These are phyloP conservation scores for Petrocephalus microphthalmus DNA, from an alignment of 2,113 vertebrate genomes.

Conservation along the genomic window DNA sequence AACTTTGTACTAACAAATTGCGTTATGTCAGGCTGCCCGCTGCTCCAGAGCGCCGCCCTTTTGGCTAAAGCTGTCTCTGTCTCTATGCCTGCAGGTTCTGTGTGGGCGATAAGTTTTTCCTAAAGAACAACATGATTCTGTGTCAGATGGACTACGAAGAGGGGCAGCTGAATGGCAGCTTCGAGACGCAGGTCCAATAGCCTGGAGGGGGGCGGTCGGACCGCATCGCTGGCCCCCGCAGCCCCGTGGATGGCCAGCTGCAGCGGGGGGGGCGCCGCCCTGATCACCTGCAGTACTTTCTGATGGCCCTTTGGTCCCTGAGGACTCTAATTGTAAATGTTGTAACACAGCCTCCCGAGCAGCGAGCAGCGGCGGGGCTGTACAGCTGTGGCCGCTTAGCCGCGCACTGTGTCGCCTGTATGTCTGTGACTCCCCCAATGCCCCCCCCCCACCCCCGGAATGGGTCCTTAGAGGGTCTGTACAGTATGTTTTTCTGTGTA, in stretches of 20 bases:
- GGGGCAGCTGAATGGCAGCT: constrained; percentile 97
- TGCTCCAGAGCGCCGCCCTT: not conserved
- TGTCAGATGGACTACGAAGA: constrained; percentile 99
- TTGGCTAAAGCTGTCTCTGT: constrained; percentile 29
- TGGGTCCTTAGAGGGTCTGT: constrained; percentile 87
- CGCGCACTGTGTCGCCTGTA: constrained; percentile 87
- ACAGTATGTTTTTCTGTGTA: constrained; percentile 98
- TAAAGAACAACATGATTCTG: constrained; percentile 99
- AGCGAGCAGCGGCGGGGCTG: constrained; percentile 89
- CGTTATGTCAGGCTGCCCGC: not conserved
- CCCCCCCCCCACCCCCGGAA: constrained; percentile 56
- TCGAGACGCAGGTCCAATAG: constrained; percentile 97
- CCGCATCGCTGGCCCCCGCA: constrained; percentile 49
- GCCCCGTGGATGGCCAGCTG: constrained; percentile 68
- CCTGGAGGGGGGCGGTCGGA: constrained; percentile 34
- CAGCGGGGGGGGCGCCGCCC: constrained; percentile 67
- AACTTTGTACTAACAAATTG: not conserved
- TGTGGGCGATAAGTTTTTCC: constrained; percentile 99
- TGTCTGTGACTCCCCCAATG: constrained; percentile 78
- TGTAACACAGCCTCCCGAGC: constrained; percentile 66
- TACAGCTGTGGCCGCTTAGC: constrained; percentile 67
- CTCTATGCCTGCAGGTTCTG: constrained; percentile 80
- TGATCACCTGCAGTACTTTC: constrained; percentile 88
- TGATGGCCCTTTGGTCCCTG: constrained; percentile 76
- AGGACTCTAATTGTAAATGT: constrained; percentile 78